These are phyloP conservation scores for Rhabdophis nuchalis DNA, from an alignment of 2,797 vertebrate genomes.

Conservation along the genomic window DNA sequence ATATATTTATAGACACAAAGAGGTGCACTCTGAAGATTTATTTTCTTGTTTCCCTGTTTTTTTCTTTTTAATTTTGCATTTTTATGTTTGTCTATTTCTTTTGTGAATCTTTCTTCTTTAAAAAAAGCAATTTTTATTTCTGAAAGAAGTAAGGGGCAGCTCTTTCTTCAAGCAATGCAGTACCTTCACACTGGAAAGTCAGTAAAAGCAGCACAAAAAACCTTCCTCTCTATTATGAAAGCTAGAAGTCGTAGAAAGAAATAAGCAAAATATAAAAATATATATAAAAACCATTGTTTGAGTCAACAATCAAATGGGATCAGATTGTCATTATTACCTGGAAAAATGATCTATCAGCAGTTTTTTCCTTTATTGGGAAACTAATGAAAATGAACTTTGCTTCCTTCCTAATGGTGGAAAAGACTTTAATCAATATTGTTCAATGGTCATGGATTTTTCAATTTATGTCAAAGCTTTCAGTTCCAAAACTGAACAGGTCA, in stretches of 20 bases:
- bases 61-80: not conserved
- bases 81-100: not conserved
- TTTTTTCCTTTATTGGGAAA: not conserved
- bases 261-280: not conserved
- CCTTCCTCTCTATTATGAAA: not conserved
- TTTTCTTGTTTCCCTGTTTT: not conserved
- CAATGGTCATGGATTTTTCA: not conserved
- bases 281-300: not conserved
- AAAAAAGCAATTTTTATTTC: not conserved
- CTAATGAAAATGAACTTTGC: not conserved
- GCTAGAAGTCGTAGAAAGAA: not conserved
- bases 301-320: not conserved
- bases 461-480: not conserved
- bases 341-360: not conserved
- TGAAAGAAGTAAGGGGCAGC: not conserved
- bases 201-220: not conserved
- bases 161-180: not conserved
- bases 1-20: not conserved
- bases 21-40: not conserved
- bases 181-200: not conserved
- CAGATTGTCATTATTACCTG: not conserved
- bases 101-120: not conserved
- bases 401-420: not conserved
- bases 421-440: not conserved
- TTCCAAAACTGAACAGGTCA: not conserved